These are phyloP conservation scores for Bovichtus diacanthus DNA, from an alignment of 2,797 vertebrate genomes.

Conservation along the genomic window DNA sequence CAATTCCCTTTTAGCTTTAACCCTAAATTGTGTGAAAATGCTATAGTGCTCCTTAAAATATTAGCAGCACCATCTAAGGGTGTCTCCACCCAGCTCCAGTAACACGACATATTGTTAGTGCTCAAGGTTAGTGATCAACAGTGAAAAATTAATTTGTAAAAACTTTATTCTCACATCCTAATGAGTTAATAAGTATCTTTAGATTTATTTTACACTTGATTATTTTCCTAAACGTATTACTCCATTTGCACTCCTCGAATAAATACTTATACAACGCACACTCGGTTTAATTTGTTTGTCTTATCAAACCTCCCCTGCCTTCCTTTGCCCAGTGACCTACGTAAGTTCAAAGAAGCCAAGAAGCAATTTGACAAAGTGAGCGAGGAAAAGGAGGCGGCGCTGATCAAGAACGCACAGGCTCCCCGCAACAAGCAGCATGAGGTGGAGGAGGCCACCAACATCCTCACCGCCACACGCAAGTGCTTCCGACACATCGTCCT, in stretches of 20 bases:
- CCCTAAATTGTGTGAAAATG: background rate
- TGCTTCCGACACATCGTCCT: conserved; percentile 97
- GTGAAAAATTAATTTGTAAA: background rate
- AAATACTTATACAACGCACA: background rate
- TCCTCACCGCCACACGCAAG: conserved; percentile 95
- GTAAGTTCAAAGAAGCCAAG: conserved; percentile 98
- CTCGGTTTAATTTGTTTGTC: background rate
- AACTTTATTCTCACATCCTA: background rate
- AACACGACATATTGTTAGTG: background rate
- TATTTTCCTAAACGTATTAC: background rate
- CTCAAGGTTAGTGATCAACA: background rate
- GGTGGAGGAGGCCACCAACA: conserved; percentile 95
- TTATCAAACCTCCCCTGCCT: background rate
- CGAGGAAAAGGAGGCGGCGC: conserved; percentile 96
- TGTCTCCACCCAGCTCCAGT: background rate
- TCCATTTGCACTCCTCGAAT: background rate
- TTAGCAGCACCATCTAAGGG: background rate
- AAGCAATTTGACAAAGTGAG: conserved; percentile 99
- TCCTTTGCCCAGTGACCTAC: conserved; percentile 89
- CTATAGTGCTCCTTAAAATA: background rate
- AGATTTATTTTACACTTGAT: background rate
- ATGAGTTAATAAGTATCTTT: background rate
- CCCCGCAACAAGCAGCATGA: conserved; percentile 97
- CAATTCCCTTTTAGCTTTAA: background rate
- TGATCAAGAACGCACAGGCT: conserved; percentile 95